A percentile compares a stretch with the other conserved stretches of the same genome.
These are phyloP conservation scores for Macrophya annulata DNA, from an alignment of 2,888 invertebrate genomes.

Conservation along the genomic window DNA sequence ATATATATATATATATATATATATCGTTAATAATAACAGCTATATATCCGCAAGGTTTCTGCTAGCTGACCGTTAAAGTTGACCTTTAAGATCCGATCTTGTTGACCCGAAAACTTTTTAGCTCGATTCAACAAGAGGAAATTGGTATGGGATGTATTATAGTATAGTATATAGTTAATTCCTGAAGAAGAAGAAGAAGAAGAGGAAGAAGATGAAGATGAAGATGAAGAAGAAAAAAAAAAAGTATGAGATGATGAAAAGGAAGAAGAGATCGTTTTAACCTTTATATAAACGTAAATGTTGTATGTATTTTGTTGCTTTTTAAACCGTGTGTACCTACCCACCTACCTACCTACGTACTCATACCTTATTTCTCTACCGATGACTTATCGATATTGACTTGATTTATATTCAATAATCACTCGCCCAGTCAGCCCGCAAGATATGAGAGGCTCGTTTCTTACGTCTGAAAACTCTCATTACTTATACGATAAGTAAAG, in stretches of 20 bases:
- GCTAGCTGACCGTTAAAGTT: constrained; percentile 23
- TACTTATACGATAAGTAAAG: constrained; percentile 5
- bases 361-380: constrained; percentile 35
- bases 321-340: constrained; percentile 37
- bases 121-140: neutral
- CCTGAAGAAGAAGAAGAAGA: neutral
- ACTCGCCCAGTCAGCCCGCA: constrained; percentile 33
- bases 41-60: constrained; percentile 17
- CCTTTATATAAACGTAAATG: neutral
- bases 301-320: neutral
- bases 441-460: constrained; percentile 13
- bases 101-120: constrained; percentile 1
- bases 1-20: no score
- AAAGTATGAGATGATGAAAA: neutral
- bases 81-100: constrained; percentile 37
- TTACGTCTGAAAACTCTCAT: neutral
- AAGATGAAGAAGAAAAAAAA: neutral
- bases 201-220: neutral
- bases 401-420: constrained; percentile 73
- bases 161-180: neutral
- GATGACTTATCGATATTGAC: constrained; percentile 66
- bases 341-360: neutral
- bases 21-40: constrained; percentile 44
- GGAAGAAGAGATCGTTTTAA: neutral
- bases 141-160: neutral